Conservation (phyloP, 2,797 vertebrate species). For the Xerus rutilus region DNA sequence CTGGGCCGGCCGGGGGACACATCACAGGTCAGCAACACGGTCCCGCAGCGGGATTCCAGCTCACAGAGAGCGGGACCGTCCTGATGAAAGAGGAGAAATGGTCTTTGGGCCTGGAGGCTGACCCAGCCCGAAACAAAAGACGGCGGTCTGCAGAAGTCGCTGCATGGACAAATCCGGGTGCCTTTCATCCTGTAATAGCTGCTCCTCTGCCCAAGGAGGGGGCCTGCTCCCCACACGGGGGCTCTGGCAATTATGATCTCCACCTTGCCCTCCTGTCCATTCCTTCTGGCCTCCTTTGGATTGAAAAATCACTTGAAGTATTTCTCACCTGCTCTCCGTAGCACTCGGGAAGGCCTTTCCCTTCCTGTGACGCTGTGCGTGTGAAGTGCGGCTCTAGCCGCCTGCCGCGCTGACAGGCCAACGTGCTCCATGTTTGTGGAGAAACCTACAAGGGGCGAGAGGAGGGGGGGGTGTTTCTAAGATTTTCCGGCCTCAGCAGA, state of each 20-base stretch:
- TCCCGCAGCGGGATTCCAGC: background rate
- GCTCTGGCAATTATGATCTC: background rate
- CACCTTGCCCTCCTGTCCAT: background rate
- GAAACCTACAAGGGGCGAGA: background rate
- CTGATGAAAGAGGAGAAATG: background rate
- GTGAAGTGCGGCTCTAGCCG: no score
- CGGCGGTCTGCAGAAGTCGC: background rate
- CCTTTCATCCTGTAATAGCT: background rate
- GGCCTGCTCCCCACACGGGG: fast-evolving
- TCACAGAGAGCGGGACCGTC: fast-evolving
- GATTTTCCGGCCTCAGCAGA: background rate
- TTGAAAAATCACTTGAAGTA: conserved; percentile 38
- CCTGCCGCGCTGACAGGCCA: background rate
- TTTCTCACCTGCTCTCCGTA: conserved; percentile 41
- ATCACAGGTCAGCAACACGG: fast-evolving
- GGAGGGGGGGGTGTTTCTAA: background rate
- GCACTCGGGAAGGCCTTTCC: background rate
- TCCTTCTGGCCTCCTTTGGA: conserved; percentile 2
- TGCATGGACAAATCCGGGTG: background rate
- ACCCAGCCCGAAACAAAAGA: background rate
- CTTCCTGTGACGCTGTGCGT: background rate
- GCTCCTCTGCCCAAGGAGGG: background rate
- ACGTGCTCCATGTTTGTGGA: background rate
- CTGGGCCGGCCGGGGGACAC: background rate
- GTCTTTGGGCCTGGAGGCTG: background rate